Evolutionary conservation across 2,888 invertebrate species (phyloP).

Genomic region (Pristionchus maxplancki): DNA sequence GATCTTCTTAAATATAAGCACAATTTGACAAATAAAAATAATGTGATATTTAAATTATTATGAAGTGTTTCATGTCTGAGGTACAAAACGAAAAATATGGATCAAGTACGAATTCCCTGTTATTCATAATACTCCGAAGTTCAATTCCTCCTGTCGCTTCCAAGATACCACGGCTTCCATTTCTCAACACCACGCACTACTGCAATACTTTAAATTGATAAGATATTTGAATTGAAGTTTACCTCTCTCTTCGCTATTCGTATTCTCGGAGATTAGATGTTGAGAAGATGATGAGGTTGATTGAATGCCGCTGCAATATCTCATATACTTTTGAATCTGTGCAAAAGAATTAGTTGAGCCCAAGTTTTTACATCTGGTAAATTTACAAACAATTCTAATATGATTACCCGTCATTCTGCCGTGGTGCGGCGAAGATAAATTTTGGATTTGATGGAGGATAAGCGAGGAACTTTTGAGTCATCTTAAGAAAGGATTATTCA

Average conservation of each 20-base stretch:
- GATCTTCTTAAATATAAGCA: not conserved
- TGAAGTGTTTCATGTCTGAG: not conserved
- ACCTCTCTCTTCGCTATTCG: not conserved
- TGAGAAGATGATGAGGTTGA: not conserved
- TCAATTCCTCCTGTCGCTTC: constrained; percentile 35
- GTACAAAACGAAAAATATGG: not conserved
- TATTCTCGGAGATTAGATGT: not conserved
- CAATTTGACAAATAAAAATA: not conserved
- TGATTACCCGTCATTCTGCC: not conserved
- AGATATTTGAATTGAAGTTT: not conserved
- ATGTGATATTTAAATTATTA: not conserved
- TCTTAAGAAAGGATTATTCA: not conserved
- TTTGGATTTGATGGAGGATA: not conserved
- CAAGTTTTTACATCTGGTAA: too few species aligned
- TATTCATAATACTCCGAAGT: not conserved
- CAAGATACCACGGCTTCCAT: constrained; percentile 68
- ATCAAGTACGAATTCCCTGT: not conserved
- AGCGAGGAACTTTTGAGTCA: not conserved
- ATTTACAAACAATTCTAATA: too few species aligned
- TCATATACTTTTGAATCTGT: not conserved
- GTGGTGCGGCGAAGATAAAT: not conserved
- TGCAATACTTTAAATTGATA: not conserved
- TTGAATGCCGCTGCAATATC: not conserved
- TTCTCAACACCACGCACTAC: constrained; percentile 45
- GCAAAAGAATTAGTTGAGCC: too few species aligned